Base-by-base conservation (phyloP, 2,797 vertebrate species). In the Microhierax caerulescens region DNA sequence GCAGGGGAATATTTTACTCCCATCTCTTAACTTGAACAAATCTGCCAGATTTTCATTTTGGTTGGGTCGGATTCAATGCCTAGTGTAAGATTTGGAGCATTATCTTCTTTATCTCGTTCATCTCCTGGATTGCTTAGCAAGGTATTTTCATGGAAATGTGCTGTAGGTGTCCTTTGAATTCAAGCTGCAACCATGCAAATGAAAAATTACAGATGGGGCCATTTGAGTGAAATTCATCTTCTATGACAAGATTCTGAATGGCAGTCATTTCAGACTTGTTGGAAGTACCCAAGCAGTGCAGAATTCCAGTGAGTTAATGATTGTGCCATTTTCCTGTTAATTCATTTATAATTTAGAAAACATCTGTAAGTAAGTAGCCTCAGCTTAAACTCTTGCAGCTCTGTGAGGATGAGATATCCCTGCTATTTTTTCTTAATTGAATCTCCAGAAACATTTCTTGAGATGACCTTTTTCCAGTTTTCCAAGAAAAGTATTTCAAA, bases 141-240 rank as follows among this genome's bases (percentile, higher is more conserved):
- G 34, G 69, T 56, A 56, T 95, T 93, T 79, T 92, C 88, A 95
- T 84, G 70, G 95, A 84, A 90, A 67, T 59, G 59, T 93, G 85
- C 85, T 79, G 76, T 90, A 61, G 65, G 88, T 95, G 73, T 94
- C 91, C 88, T 89, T 41, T 19, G 64, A 74, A 85, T 91, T 94
- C 88, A 89, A 8, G n/a, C 77, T 92, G 75, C 77, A 94, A 70
- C 76, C 51, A 36, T 43, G 74, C 0, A 1, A 78, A 82, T 13
- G 73, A 81, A 85, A 73, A 87, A 78, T 93, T 93, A 94, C 91
- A 96, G 94, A 95, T 96, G 92, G 81, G 83, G 75, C 94, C 86
- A 39, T 95, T 77, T 92, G 91, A 60, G 74, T 96, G 90, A 94
- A 93, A 92, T 94, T 85, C 54, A 64, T 95, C 85, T 93, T 67